A percentile compares a stretch with the other conserved stretches of the same genome.
These are phyloP conservation scores for Melanerpes formicivorus DNA, from an alignment of 2,113 vertebrate genomes.

Conservation along the genomic window DNA sequence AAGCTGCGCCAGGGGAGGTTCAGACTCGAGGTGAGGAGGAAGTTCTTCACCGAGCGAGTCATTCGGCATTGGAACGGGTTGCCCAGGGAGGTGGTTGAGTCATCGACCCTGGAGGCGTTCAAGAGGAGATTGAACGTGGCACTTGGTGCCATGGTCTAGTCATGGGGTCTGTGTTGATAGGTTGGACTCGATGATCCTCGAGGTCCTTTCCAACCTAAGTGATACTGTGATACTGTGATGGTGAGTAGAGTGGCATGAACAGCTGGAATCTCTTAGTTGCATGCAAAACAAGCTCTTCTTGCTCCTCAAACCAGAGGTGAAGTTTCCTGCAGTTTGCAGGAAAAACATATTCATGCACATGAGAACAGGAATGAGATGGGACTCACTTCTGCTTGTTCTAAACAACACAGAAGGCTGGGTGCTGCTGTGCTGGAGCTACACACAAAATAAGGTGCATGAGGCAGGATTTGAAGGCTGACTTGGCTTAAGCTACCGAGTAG, in stretches of 20 bases:
- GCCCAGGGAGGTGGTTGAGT: too few relatives aligned
- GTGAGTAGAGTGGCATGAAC: not conserved
- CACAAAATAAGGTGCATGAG: not conserved
- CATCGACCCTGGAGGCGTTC: too few relatives aligned
- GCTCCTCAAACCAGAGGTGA: not conserved
- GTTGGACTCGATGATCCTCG: too few relatives aligned
- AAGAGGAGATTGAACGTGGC: too few relatives aligned
- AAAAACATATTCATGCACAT: not conserved
- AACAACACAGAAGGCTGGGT: not conserved
- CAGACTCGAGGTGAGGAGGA: too few relatives aligned
- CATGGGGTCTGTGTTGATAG: too few relatives aligned
- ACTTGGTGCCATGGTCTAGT: too few relatives aligned
- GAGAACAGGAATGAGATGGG: not conserved
- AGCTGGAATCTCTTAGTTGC: not conserved
- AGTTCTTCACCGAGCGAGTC: too few relatives aligned
- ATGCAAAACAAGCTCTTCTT: not conserved
- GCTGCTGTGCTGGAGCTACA: not conserved
- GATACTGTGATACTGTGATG: too few relatives aligned
- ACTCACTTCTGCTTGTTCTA: not conserved
- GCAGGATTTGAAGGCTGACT: not conserved
- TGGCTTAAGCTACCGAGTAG: not conserved
- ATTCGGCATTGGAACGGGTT: too few relatives aligned
- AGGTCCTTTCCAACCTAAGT: too few relatives aligned
- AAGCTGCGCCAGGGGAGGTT: too few relatives aligned
- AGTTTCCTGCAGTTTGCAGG: not conserved